phyloP scores from a whole-genome alignment of 2,113 vertebrate species.

The Heterotilapia buettikoferi region DNA sequence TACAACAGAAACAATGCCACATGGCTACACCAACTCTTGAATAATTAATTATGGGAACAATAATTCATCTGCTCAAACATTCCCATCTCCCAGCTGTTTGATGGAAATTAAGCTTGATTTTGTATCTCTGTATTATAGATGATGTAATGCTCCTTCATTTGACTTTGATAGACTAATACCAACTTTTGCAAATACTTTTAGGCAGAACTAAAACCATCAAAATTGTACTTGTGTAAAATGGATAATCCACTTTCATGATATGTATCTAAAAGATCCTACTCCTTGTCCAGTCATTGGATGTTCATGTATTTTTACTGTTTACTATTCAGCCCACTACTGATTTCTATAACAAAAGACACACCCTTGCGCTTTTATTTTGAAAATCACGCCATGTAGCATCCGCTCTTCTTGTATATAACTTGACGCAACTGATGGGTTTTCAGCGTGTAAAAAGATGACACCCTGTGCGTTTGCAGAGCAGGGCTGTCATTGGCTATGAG shows the following conservation, averaged over 20 bases:
- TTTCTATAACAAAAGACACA: not conserved
- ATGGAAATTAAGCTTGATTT: not conserved
- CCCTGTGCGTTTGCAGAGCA: not conserved
- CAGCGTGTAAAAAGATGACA: conserved; percentile 25
- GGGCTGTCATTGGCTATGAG: conserved; percentile 31
- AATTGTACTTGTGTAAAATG: not conserved
- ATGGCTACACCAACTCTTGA: not conserved
- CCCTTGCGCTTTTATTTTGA: conserved; percentile 31
- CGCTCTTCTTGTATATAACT: not conserved
- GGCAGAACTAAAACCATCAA: not conserved
- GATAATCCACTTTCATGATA: not conserved
- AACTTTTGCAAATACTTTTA: not conserved
- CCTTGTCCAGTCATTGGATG: not conserved
- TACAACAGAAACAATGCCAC: not conserved
- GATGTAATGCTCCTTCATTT: not conserved
- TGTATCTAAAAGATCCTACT: not conserved
- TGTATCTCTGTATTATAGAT: not conserved
- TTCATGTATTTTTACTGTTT: not conserved
- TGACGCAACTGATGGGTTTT: not conserved
- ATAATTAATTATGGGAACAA: not conserved
- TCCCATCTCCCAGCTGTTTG: not conserved
- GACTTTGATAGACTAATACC: not conserved
- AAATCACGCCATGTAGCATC: rapidly evolving
- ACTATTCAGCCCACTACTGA: not conserved
- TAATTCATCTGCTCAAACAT: not conserved